A percentile compares a stretch with the other conserved stretches of the same genome.
Evolutionary conservation across 1,140 invertebrate species (phyloP).

Genomic region (Tribolium castaneum): DNA sequence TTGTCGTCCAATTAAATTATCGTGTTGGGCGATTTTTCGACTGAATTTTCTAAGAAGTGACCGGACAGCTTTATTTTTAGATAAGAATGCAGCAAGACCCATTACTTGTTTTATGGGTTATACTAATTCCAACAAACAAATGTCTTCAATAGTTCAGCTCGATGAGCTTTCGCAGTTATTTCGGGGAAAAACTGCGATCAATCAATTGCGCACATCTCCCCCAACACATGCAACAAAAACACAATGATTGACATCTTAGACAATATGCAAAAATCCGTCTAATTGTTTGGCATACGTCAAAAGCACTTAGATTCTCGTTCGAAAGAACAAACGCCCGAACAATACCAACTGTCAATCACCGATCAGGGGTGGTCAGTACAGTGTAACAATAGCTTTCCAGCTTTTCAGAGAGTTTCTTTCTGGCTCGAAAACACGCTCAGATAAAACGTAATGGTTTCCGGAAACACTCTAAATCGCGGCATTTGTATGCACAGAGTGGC

Average conservation of each 20-base stretch:
- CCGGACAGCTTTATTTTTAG: slow-evolving; percentile 18
- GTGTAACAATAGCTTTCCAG: slow-evolving; percentile 18
- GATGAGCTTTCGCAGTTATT: too few species aligned
- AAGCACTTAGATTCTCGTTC: slow-evolving; percentile 25
- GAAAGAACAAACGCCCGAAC: slow-evolving; percentile 2
- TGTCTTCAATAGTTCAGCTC: not conserved
- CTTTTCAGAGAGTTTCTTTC: slow-evolving; percentile 12
- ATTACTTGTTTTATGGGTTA: slow-evolving; percentile 8
- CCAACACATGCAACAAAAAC: slow-evolving; percentile 19
- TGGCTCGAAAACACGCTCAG: not conserved
- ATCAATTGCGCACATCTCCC: slow-evolving; percentile 3
- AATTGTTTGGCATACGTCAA: slow-evolving; percentile 40
- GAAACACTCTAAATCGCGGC: slow-evolving; percentile 20
- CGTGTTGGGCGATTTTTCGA: not conserved
- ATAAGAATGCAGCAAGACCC: slow-evolving; percentile 24
- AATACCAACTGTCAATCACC: slow-evolving; percentile 31
- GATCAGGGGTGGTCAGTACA: slow-evolving; percentile 30
- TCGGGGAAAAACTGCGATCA: not conserved
- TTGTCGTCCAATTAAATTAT: too few species aligned
- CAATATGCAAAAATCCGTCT: slow-evolving; percentile 36
- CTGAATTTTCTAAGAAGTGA: not conserved
- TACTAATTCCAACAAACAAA: slow-evolving; percentile 8
- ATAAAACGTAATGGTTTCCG: slow-evolving; percentile 29
- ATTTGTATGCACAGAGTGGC: slow-evolving; percentile 20
- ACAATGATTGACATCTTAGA: slow-evolving; percentile 37